Base-by-base conservation (phyloP, 1,140 invertebrate species). In the Streblospio benedicti region DNA sequence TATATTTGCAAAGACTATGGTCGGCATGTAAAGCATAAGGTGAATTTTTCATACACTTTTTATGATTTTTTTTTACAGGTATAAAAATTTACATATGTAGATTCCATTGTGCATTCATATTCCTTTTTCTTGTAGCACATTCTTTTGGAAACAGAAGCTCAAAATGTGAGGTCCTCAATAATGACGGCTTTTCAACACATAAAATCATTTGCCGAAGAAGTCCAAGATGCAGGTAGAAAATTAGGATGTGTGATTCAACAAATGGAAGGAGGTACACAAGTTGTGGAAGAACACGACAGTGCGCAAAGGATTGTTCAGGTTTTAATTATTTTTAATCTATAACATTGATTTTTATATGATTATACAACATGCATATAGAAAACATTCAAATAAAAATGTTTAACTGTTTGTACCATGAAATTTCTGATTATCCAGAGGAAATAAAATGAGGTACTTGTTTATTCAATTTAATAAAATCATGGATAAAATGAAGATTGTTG, bases 1-100 rank as follows among this genome's bases (percentile, higher is more conserved):
- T 84, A 83, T 67, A 77, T 84, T 16, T 85, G 83, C 68, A 84
- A 84, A 67, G 76, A 78, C 61, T 84, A 84, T 68, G 82, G 83
- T 16, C 71, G 81, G 47, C 82, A 84, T 65, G 81, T 81, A 57
- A 77, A 76, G 59, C 82, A 84, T 67, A 81, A 81, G 75, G 81
- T 83, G 73, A 59, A 66, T 28, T 33, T 32, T 33, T 0, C 12
- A 16, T 38, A 2, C n/a, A 20, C 54, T 18, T 31, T 38, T 60
- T 16, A 4, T 6, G 41, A 32, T 9, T 12, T 25, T 16, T 28
- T 27, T 45, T n/a, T 25, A 27, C 28, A 28, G 9, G 16, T 38
- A 55, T 30, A 18, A 14, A 35, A n/a, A n/a, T n/a, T n/a, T n/a
- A n/a, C n/a, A n/a, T n/a, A n/a, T 6, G n/a, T n/a, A 62, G 16